Conservation (phyloP, 2,797 vertebrate species). For the Picus viridis region DNA sequence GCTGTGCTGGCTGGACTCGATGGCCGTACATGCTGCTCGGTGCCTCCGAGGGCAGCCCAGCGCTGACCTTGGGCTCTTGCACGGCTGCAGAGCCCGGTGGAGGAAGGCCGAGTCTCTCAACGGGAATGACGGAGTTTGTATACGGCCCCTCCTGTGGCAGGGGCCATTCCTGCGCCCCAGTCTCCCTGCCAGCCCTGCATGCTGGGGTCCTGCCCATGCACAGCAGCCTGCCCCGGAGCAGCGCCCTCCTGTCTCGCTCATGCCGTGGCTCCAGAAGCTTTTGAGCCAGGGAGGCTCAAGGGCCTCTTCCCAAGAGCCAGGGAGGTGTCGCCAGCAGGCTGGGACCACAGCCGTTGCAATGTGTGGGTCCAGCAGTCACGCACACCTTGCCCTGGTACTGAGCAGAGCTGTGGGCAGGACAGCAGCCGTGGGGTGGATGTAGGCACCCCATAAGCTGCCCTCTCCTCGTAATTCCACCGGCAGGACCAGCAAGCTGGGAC, state of each 20-base stretch:
- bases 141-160: background rate
- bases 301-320: background rate
- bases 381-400: background rate
- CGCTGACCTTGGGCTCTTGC: background rate
- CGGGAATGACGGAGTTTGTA: background rate
- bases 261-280: background rate
- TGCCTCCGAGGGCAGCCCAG: background rate
- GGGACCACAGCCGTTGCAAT: background rate
- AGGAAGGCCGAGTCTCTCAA: background rate
- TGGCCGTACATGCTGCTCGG: background rate
- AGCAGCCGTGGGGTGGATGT: accelerated
- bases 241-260: too few relatives aligned
- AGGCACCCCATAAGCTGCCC: background rate
- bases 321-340: background rate
- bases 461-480: background rate
- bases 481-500: background rate
- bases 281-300: too few relatives aligned
- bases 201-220: background rate
- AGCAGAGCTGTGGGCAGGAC: background rate
- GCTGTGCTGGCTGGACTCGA: background rate
- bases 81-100: background rate
- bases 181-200: background rate
- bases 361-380: background rate
- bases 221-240: background rate
- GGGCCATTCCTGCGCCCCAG: background rate